These are phyloP conservation scores for Lycocorax pyrrhopterus DNA, from an alignment of 2,113 vertebrate genomes.

Conservation along the genomic window DNA sequence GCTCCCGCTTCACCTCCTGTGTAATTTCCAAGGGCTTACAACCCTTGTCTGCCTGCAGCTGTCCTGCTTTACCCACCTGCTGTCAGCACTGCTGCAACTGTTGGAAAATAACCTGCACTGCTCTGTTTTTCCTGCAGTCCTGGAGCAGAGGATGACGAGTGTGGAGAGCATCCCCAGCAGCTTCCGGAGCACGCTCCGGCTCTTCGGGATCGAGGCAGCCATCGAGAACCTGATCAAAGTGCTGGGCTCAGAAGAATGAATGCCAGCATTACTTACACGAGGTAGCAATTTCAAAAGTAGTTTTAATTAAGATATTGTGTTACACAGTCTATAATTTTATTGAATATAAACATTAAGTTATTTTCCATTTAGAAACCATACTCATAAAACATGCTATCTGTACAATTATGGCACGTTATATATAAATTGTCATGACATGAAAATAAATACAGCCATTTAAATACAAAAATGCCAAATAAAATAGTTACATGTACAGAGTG, in stretches of 20 bases:
- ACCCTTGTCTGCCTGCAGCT: not conserved
- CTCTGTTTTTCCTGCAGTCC: constrained; percentile 54
- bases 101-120: accelerated
- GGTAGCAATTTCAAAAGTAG: constrained; percentile 43
- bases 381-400: constrained; percentile 70
- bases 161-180: not conserved
- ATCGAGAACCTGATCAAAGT: constrained; percentile 76
- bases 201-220: constrained; percentile 78
- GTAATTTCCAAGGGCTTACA: not conserved
- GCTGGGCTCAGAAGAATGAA: not conserved
- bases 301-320: constrained; percentile 42
- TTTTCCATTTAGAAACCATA: constrained; percentile 73
- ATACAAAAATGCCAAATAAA: constrained; percentile 84
- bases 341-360: constrained; percentile 81
- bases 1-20: not conserved
- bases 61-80: not conserved
- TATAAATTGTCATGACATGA: constrained; percentile 76
- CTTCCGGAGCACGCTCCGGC: constrained; percentile 77
- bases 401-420: constrained; percentile 72
- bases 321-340: constrained; percentile 71
- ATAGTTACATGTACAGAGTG: constrained; percentile 60
- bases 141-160: constrained; percentile 50
- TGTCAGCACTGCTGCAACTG: not conserved
- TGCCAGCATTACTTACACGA: not conserved
- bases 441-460: constrained; percentile 91